Base-by-base conservation (phyloP, 2,113 vertebrate genomes). In the Chlamydotis undulata region DNA sequence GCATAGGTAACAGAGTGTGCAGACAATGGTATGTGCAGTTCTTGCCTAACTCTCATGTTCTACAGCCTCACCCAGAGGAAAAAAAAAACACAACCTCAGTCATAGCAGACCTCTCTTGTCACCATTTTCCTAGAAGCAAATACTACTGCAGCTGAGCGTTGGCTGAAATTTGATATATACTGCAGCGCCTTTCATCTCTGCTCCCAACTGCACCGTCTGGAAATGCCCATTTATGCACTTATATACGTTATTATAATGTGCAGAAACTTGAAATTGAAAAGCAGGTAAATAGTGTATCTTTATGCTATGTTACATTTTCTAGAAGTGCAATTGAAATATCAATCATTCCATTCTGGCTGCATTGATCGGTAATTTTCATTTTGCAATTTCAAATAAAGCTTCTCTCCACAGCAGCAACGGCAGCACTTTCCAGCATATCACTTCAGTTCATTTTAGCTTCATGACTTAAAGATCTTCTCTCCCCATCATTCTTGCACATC, bases 301-400 rank as follows among this genome's bases (percentile, higher is more conserved):
- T 91, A 91, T 93, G 90, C 85, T 73, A 65, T 91, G 97, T 86
- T 96, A 92, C 91, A 55, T 94, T 95, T 96, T 94, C 96, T 94
- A 35, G 25, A 65, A 83, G 92, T 5, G 10, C 97, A 89, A 81
- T 70, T 82, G 97, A 97, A 91, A 84, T 91, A n/a, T 96, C 92
- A 94, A 89, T 96, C 97, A 94, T 97, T 96, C 92, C 64, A 71
- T 95, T 95, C 96, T 91, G 68, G 74, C 96, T 87, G 83, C 97
- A 97, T 97, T 97, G 98, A 98, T 98, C 28, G 61, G 98, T 96
- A 96, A 97, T 97, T 97, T 97, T 98, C 98, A 97, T 98, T 97
- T 96, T 97, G 96, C 96, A 97, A 97, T 97, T 97, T 98, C 97
- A 97, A 97, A 94, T 98, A 97, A 97, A 98, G 86, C 95, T 95